Conservation (phyloP, 2,888 invertebrate genomes). For the Hirtodrosophila alboralis region DNA sequence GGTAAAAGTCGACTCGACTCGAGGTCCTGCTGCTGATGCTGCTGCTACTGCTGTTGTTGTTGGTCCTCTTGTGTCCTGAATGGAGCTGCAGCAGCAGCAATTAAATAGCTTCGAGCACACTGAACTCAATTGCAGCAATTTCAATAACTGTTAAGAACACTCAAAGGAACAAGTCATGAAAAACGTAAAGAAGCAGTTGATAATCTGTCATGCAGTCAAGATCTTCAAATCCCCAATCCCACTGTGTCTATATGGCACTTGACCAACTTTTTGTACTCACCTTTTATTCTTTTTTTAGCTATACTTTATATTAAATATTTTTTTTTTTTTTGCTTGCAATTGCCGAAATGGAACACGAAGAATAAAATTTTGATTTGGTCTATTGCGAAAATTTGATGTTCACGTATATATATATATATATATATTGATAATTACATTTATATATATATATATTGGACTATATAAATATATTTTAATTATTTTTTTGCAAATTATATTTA, state of each 20-base stretch:
- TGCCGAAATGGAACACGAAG: slow-evolving; percentile 40
- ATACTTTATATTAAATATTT: not conserved
- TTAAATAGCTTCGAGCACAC: slow-evolving; percentile 75
- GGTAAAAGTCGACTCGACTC: slow-evolving; percentile 53
- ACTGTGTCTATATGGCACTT: not conserved
- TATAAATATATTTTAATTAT: slow-evolving; percentile 15
- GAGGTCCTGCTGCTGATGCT: slow-evolving; percentile 11
- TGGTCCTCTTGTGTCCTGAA: slow-evolving; percentile 12
- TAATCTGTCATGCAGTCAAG: slow-evolving; percentile 57
- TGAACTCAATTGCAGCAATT: slow-evolving; percentile 75
- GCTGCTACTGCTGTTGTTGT: slow-evolving; percentile 15
- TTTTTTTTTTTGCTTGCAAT: slow-evolving; percentile 37
- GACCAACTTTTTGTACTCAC: slow-evolving; percentile 46
- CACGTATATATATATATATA: slow-evolving; percentile 10
- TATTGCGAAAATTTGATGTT: slow-evolving; percentile 41
- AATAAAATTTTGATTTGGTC: slow-evolving; percentile 40
- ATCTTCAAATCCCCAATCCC: not conserved
- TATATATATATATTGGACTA: slow-evolving; percentile 4
- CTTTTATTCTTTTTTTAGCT: slow-evolving; percentile 45
- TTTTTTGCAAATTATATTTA: slow-evolving; percentile 47
- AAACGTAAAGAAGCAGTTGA: slow-evolving; percentile 20
- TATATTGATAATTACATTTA: slow-evolving; percentile 2
- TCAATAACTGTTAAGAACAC: slow-evolving; percentile 73
- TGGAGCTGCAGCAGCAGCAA: slow-evolving; percentile 51
- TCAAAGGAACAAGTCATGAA: slow-evolving; percentile 47